phyloP scores from a whole-genome alignment of 2,888 invertebrate species.

The Chrysina gloriosa region DNA sequence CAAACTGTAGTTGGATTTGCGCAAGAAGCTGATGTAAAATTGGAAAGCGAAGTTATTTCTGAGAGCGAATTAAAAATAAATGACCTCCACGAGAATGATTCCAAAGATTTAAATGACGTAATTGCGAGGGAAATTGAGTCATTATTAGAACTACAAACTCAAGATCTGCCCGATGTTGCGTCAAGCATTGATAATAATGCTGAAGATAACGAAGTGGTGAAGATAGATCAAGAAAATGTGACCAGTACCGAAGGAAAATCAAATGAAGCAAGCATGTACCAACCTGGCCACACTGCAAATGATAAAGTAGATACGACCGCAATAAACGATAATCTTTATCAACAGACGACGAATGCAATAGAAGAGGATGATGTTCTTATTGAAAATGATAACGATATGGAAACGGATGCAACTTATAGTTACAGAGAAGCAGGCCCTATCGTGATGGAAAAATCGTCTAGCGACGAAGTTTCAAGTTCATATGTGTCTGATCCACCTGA shows the following conservation, averaged over 20 bases:
- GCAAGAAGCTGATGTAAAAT: conserved; percentile 16
- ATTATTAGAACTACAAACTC: conserved; percentile 29
- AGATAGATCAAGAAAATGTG: background rate
- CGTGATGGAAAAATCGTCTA: background rate
- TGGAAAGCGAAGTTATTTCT: background rate
- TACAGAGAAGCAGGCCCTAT: conserved; percentile 13
- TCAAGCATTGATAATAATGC: conserved; percentile 1
- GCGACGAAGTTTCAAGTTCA: conserved; percentile 35
- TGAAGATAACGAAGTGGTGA: background rate
- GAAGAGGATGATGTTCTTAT: background rate
- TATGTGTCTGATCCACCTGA: background rate
- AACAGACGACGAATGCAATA: conserved; percentile 1
- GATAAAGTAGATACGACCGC: background rate
- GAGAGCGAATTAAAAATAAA: conserved; percentile 13
- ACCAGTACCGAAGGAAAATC: conserved; percentile 15
- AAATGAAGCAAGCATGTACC: background rate
- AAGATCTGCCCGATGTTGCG: background rate
- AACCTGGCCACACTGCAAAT: background rate
- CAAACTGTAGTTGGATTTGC: conserved; percentile 15
- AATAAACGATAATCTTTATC: background rate
- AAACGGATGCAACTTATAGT: conserved; percentile 19
- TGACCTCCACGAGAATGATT: conserved; percentile 8
- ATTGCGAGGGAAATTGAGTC: conserved; percentile 31
- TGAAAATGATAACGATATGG: conserved; percentile 8
- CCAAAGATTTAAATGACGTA: conserved; percentile 26